These are phyloP conservation scores for Exocentrus adspersus DNA, from an alignment of 2,888 invertebrate genomes.

Conservation along the genomic window DNA sequence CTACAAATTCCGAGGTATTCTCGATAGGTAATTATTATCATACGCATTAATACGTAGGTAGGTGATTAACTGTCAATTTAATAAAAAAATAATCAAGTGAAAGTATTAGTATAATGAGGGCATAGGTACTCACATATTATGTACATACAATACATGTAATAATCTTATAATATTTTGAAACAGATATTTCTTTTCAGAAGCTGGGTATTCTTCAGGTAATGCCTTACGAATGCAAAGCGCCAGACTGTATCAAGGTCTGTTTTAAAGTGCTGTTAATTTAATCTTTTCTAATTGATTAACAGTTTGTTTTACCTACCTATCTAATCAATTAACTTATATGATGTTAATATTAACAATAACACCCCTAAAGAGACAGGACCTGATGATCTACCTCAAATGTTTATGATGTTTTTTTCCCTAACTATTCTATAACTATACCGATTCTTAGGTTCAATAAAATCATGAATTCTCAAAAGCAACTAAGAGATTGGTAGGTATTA, in stretches of 20 bases:
- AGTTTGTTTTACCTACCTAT: background rate
- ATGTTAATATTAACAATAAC: background rate
- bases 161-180: conserved; percentile 5
- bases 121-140: no score
- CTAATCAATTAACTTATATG: background rate
- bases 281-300: background rate
- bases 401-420: no score
- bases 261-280: conserved; percentile 24
- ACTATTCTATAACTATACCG: no score
- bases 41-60: no score
- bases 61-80: no score
- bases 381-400: no score
- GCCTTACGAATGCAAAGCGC: conserved; percentile 42
- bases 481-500: no score
- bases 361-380: background rate
- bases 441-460: no score
- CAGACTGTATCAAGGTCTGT: conserved; percentile 42
- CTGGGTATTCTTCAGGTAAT: conserved; percentile 44
- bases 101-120: no score
- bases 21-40: no score
- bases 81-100: no score
- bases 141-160: background rate
- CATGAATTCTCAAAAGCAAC: background rate
- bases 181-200: conserved; percentile 40
- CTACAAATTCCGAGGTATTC: no score